phyloP scores from a whole-genome alignment of 2,797 vertebrate species.

The Tapera naevia region DNA sequence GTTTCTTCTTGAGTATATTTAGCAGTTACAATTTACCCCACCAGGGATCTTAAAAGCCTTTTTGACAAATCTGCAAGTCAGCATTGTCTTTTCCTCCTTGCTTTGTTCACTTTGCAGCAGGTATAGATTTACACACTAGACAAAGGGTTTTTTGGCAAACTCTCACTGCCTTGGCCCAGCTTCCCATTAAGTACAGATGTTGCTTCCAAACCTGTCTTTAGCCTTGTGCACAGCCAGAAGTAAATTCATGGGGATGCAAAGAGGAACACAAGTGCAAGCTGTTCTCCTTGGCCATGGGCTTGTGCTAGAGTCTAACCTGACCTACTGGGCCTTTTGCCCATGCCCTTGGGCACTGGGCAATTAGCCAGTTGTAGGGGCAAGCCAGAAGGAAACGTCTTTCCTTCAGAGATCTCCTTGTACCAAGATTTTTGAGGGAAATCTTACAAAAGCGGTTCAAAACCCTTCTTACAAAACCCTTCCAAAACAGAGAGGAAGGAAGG shows the following conservation, averaged over 20 bases:
- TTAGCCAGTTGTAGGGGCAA: not conserved
- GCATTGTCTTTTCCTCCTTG: not conserved
- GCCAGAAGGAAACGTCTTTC: not conserved
- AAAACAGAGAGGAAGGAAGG: not conserved
- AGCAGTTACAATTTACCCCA: not conserved
- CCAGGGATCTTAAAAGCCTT: not conserved
- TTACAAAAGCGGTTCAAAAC: too few species aligned
- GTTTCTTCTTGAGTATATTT: constrained; percentile 26
- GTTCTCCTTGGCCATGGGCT: not conserved
- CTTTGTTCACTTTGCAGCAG: not conserved
- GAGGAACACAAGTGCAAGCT: not conserved
- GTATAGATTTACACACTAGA: not conserved
- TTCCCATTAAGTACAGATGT: not conserved
- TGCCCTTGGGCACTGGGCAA: not conserved
- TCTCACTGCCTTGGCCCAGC: not conserved
- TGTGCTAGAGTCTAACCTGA: not conserved
- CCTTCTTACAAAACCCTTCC: too few species aligned
- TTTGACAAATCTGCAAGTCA: constrained; percentile 3
- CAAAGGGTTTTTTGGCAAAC: not conserved
- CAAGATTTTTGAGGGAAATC: not conserved
- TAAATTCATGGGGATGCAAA: not conserved
- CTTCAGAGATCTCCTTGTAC: not conserved
- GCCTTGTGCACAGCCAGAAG: not conserved
- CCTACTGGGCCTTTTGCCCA: not conserved
- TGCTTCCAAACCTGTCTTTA: not conserved